These are phyloP conservation scores for Parapsyche elsis DNA, from an alignment of 1,140 invertebrate genomes.

Conservation along the genomic window DNA sequence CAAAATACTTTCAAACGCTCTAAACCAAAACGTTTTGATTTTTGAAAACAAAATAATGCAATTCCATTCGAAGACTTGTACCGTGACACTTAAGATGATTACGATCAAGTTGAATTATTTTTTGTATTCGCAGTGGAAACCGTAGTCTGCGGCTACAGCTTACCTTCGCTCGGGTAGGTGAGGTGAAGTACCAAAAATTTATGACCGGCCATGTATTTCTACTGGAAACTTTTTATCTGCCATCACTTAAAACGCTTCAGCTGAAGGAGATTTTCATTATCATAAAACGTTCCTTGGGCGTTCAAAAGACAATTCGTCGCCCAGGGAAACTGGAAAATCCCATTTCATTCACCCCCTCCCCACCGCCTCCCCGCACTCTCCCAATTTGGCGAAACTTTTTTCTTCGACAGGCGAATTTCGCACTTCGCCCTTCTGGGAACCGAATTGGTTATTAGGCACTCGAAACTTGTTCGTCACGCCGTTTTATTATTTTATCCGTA, in stretches of 20 bases:
- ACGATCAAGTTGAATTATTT: too few relatives aligned
- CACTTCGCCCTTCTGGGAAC: neutral
- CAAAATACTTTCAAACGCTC: neutral
- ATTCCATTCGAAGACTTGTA: neutral
- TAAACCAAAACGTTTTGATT: neutral
- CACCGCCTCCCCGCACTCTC: neutral
- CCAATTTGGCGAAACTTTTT: constrained; percentile 3
- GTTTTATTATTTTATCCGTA: constrained; percentile 3
- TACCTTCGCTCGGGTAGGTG: too few relatives aligned
- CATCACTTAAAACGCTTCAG: neutral
- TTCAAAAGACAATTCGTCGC: constrained; percentile 1
- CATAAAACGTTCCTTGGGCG: constrained; percentile 1
- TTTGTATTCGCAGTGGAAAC: too few relatives aligned
- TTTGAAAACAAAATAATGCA: neutral
- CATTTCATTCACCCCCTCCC: neutral
- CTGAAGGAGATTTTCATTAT: constrained; percentile 18
- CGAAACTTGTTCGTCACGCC: neutral
- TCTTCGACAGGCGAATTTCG: neutral
- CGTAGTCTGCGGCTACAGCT: too few relatives aligned
- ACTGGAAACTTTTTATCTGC: constrained; percentile 1
- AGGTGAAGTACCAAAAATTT: constrained; percentile 1
- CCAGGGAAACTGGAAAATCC: neutral
- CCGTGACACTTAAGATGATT: neutral
- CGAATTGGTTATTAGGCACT: constrained; percentile 17
- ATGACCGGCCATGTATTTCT: neutral